Evolutionary conservation across 2,113 vertebrate genomes (phyloP), one percentile per base, ranked within the genome.

Genomic region (Mellivora capensis): DNA sequence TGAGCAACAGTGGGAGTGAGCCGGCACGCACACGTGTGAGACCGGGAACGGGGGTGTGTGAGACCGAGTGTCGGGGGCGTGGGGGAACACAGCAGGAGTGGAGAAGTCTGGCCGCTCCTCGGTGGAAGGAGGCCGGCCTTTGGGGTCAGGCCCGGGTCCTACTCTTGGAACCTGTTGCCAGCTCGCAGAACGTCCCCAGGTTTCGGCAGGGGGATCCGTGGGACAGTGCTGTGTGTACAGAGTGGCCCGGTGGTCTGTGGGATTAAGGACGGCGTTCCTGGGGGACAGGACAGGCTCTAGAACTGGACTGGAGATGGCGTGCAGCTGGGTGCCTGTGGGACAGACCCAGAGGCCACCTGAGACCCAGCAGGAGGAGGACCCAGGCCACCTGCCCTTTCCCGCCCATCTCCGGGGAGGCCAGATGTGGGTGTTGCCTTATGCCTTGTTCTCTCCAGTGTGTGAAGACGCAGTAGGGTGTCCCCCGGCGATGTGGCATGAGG

Each of bases 191-290:
- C 25, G 11, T 62, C 23, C 34, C 82, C 12, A 6, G 7, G 20
- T 34, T 67, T 23, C 37, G 9, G 13, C 1, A 0, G 69, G 49
- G 13, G 37, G 61, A 52, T n/a, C 4, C 0, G 1, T 21, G n/a
- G 52, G 13, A 1, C 10, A 1, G 44, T 4, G 27, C 71, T 15
- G 18, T 27, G 25, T 0, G 2, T 10, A 2, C 42, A 3, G 71
- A 18, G 12, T 0, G 34, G 71, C 77, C 27, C 0, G 2, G 44
- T 11, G 9, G 42, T 3, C 62, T 7, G 9, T 29, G 49, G 49
- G 31, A 8, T 44, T 15, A 10, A 49, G 61, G 25, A 1, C 0
- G 0, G 9, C 3, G 2, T 71, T 59, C 18, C 1, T 25, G 7
- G 29, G 72, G 18, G 54, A 1, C 37, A 14, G 31, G 81, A 29